Evolutionary conservation across 2,797 vertebrate species (phyloP), one percentile per base, ranked within the genome.

Genomic region (Phoxinus dragarum): DNA sequence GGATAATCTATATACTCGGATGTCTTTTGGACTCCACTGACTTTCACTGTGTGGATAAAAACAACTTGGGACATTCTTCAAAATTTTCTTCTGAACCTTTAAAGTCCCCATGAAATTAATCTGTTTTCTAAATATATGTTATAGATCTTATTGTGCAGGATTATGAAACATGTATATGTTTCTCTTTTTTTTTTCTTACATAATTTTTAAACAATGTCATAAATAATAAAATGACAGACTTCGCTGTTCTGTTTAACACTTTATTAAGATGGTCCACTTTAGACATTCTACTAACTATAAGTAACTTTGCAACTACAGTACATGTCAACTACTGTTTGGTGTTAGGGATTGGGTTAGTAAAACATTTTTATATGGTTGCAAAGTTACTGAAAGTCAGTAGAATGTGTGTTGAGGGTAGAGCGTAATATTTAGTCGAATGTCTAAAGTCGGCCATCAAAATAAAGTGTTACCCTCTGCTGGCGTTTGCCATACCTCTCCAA

Each of bases 61-160:
- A 64, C 5, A 64, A 6, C 27, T 64, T 14, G 31, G 31, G 31
- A 31, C n/a, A 64, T 64, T 64, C n/a, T 31, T 64, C 59, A 27
- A 64, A 64, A 31, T 14, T 14, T 64, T 64, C n/a, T 64, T 64
- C n/a, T 64, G n/a, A 31, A 31, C 11, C n/a, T 27, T 14, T 64
- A 14, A n/a, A 27, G 27, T 31, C 1, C 0, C 23, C 1, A 59
- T n/a, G 3, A n/a, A n/a, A 59, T n/a, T 4, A 0, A 3, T 23
- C 8, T 56, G 21, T 27, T 64, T 61, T 61, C 4, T 31, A 31
- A 64, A 64, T 59, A 9, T 59, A n/a, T 59, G 56, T 14, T 27
- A 27, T 61, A 61, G 5, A 61, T 61, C 4, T 12, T 27, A 27
- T 5, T 12, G n/a, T 61, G 59, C 59, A 27, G 27, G 56, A 61